These are phyloP conservation scores for Zele albiditarsus DNA, from an alignment of 2,888 invertebrate genomes.

Conservation along the genomic window DNA sequence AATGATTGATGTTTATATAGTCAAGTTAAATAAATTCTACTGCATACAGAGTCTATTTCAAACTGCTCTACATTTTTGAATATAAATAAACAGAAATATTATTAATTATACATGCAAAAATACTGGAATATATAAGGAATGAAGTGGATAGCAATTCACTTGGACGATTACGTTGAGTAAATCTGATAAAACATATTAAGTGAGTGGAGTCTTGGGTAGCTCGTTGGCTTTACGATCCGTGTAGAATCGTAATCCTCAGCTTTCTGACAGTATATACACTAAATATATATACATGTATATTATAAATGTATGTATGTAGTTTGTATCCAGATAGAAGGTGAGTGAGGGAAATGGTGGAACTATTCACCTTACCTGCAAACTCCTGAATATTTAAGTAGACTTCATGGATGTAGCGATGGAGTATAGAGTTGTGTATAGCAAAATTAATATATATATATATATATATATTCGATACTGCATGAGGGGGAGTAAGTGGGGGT, in stretches of 20 bases:
- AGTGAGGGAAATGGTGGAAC: constrained; percentile 16
- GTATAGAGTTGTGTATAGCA: not conserved
- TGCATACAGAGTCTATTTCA: not conserved
- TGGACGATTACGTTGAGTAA: constrained; percentile 2
- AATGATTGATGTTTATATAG: too few relatives aligned
- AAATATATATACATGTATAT: not conserved
- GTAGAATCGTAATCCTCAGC: constrained; percentile 41
- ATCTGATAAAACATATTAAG: constrained; percentile 34
- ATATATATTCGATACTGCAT: constrained; percentile 8
- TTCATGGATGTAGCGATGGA: constrained; percentile 29
- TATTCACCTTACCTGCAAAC: constrained; percentile 13
- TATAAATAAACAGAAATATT: not conserved
- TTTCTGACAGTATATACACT: constrained; percentile 9
- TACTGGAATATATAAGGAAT: not conserved
- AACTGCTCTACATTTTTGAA: not conserved
- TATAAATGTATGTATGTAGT: too few relatives aligned
- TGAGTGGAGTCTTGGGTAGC: constrained; percentile 15
- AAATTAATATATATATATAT: not conserved
- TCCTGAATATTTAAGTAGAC: constrained; percentile 41
- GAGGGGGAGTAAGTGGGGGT: not conserved
- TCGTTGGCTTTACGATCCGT: constrained; percentile 39
- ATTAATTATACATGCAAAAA: not conserved
- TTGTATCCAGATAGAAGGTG: not conserved
- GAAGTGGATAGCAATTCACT: not conserved
- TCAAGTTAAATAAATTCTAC: not conserved